Evolutionary conservation across 2,888 invertebrate genomes (phyloP), one percentile per base, ranked within the genome.

Genomic region (Apeira syringaria): DNA sequence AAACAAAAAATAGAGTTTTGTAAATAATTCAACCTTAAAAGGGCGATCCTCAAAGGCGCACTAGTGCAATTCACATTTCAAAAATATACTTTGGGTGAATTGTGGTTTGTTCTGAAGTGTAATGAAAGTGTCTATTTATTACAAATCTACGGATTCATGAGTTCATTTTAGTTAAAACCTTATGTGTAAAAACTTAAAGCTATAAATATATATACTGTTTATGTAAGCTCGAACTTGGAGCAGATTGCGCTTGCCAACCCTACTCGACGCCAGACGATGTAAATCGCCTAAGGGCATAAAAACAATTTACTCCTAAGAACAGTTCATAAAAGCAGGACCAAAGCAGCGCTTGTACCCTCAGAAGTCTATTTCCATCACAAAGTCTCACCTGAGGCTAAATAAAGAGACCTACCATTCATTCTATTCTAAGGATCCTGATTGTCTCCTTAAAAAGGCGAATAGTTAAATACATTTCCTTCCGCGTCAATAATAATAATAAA

Each of bases 281-380:
- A 66, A 68, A 71, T 56, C 61, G 84, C 87, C 78, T 58, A 43
- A 51, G 67, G 87, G 86, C 78, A 84, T 68, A 85, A 87, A 87
- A 87, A 84, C 86, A 84, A 87, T 87, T 85, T 86, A 58, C 81
- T 68, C 64, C 73, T 75, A 81, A 80, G 80, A 73, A 70, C 62
- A 58, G 73, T 72, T 73, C 70, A 67, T 66, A 70, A 64, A 66
- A 64, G 59, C 50, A 69, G 69, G 70, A 72, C 64, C 63, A 71
- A 75, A 80, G 74, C 66, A 71, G 68, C 56, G 61, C 65, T 64
- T 64, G 64, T 71, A 66, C 68, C 67, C 66, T 72, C 58, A 76
- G 68, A 71, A 72, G 70, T 68, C 77, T 71, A 79, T 82, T 84
- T 84, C 74, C 72, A 71, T 75, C 63, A 77, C 80, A 79, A 82